phyloP scores from a whole-genome alignment of 1,140 invertebrate genomes.

The Achroia grisella region DNA sequence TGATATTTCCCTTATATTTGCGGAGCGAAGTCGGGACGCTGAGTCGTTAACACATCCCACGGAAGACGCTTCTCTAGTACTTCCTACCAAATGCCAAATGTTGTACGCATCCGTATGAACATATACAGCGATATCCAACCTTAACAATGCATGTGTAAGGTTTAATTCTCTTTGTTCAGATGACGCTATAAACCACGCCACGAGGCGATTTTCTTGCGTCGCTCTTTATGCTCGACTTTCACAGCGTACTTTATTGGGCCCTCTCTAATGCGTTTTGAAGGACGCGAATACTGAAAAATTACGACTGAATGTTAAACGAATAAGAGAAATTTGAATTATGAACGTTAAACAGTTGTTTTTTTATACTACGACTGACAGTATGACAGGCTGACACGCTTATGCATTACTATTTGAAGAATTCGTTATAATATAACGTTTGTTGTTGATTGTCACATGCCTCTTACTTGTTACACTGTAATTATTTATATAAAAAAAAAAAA shows the following conservation, averaged over 20 bases:
- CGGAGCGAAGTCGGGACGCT: background rate
- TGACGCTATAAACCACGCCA: background rate
- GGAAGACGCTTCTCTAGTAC: background rate
- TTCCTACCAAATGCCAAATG: slow-evolving; percentile 3
- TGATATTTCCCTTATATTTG: background rate
- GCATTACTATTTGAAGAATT: too few relatives aligned
- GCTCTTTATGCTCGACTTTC: slow-evolving; percentile 1
- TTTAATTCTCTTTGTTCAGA: background rate
- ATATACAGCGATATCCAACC: background rate
- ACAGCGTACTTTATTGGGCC: background rate
- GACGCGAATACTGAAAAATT: slow-evolving; percentile 1
- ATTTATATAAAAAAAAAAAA: too few relatives aligned
- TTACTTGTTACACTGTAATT: too few relatives aligned
- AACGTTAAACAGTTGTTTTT: too few relatives aligned
- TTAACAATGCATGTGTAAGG: background rate
- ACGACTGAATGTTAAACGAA: background rate
- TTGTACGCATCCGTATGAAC: background rate
- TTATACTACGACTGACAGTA: too few relatives aligned
- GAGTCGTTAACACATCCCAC: slow-evolving; percentile 3
- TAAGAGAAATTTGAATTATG: background rate
- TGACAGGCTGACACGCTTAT: too few relatives aligned
- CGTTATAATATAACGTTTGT: too few relatives aligned
- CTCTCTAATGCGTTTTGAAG: slow-evolving; percentile 2
- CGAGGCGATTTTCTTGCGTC: background rate
- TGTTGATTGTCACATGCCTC: too few relatives aligned